Base-by-base conservation (phyloP, 2,888 invertebrate species). In the Ochropleura leucogaster region DNA sequence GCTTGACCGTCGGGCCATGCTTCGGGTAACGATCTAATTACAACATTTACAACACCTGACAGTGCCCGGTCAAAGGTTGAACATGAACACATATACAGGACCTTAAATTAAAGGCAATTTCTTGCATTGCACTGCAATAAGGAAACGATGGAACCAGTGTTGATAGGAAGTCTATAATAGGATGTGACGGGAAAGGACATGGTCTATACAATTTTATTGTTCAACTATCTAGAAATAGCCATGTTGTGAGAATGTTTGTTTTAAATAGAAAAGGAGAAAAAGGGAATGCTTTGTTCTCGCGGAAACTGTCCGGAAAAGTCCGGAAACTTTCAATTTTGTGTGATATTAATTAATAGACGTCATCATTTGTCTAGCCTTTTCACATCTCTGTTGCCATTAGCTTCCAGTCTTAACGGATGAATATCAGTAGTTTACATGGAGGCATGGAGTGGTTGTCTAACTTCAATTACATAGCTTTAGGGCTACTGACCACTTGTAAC, bases 21-120 rank as follows among this genome's bases (percentile, higher is more conserved):
- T 88, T 88, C 87, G 93, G 86, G 86, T 89, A 88, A 89, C 91
- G 92, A 93, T 95, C 93, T 95, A 95, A 95, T 96, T 95, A 94
- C 86, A 75, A 82, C 93, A 85, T 85, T 96, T 95, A 94, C 86
- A 73, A 82, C 93, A 85, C 86, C 83, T 79, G 86, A 80, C 92
- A 90, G 89, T 90, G 91, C 84, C 79, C 88, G 92, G 93, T 92
- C 93, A 93, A 89, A 93, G 94, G 93, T 92, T 84, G 83, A 83
- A 87, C 87, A 87, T 83, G 83, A 83, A 86, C 87, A 88, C 85
- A 73, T 73, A 74, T 42, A 67, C 57, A 85, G 78, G 84, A 84
- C 83, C 82, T 85, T 82, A 77, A 83, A 84, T 87, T 85, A 82
- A 67, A 74, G 53, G 65, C 81, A 79, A 83, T 77, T 82, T 72